Conservation (phyloP, 2,113 vertebrate genomes). For the Pica pica region DNA sequence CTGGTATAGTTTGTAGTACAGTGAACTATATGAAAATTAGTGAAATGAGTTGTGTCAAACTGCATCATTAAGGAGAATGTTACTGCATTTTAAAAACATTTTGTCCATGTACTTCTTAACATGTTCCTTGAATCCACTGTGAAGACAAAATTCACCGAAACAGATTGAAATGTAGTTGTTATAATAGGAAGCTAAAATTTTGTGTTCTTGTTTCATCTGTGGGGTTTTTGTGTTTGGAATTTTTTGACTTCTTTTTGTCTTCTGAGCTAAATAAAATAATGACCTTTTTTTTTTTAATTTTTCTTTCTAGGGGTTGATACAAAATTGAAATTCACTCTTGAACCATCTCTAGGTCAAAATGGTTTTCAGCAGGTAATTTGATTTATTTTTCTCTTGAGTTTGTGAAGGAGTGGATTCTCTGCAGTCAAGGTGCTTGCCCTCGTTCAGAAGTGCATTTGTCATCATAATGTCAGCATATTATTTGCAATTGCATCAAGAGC, state of each 20-base stretch:
- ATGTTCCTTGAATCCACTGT: background rate
- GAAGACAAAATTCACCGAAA: background rate
- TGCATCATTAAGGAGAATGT: background rate
- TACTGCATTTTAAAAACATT: background rate
- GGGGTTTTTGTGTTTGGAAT: background rate
- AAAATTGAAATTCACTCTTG: conserved; percentile 95
- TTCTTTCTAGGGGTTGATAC: conserved; percentile 88
- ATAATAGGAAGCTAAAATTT: background rate
- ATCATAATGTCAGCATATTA: background rate
- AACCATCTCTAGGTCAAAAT: conserved; percentile 93
- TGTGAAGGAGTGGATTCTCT: background rate
- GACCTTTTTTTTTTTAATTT: background rate
- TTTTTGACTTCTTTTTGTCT: background rate
- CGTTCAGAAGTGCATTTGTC: background rate
- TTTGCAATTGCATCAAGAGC: background rate
- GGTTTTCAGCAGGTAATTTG: conserved; percentile 95
- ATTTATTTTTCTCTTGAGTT: conserved; percentile 4
- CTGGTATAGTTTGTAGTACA: background rate
- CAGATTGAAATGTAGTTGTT: background rate
- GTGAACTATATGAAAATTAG: background rate
- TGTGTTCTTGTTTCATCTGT: background rate
- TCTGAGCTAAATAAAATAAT: background rate
- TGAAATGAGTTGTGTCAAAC: background rate
- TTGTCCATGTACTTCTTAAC: background rate
- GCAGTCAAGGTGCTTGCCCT: background rate